These are phyloP conservation scores for Melipona beecheii DNA, from an alignment of 2,888 invertebrate species.

Conservation along the genomic window DNA sequence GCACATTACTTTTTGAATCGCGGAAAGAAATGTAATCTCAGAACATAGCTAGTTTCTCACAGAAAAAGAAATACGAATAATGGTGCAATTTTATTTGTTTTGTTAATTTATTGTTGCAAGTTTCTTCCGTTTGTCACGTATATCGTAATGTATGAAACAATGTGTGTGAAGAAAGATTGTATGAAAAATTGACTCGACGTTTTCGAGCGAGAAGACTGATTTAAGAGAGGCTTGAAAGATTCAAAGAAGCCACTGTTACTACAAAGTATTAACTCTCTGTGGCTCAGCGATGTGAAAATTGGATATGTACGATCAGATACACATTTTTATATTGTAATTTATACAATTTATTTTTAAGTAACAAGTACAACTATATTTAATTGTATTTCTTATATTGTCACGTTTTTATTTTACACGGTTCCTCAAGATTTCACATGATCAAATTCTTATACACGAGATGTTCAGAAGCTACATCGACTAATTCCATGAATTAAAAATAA, in stretches of 20 bases:
- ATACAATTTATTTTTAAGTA: too few relatives aligned
- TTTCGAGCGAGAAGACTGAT: not conserved
- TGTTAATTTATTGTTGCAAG: conserved; percentile 55
- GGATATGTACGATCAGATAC: too few relatives aligned
- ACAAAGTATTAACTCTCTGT: not conserved
- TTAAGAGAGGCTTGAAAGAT: not conserved
- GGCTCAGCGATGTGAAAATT: too few relatives aligned
- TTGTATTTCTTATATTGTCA: too few relatives aligned
- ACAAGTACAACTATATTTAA: too few relatives aligned
- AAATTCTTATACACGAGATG: too few relatives aligned
- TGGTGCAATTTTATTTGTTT: conserved; percentile 78
- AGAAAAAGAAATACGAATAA: conserved; percentile 63
- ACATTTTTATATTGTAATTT: too few relatives aligned
- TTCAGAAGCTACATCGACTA: too few relatives aligned
- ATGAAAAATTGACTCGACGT: conserved; percentile 38
- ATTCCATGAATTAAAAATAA: too few relatives aligned
- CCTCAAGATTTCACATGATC: too few relatives aligned
- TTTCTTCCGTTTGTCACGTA: conserved; percentile 61
- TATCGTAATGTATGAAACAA: conserved; percentile 27
- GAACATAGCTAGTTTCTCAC: conserved; percentile 74
- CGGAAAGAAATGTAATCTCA: conserved; percentile 66
- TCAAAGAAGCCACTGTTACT: not conserved
- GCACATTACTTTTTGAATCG: conserved; percentile 40
- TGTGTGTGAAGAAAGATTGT: conserved; percentile 31
- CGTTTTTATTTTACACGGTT: too few relatives aligned